Conservation (phyloP, 2,797 vertebrate genomes). For the Coreius guichenoti region DNA sequence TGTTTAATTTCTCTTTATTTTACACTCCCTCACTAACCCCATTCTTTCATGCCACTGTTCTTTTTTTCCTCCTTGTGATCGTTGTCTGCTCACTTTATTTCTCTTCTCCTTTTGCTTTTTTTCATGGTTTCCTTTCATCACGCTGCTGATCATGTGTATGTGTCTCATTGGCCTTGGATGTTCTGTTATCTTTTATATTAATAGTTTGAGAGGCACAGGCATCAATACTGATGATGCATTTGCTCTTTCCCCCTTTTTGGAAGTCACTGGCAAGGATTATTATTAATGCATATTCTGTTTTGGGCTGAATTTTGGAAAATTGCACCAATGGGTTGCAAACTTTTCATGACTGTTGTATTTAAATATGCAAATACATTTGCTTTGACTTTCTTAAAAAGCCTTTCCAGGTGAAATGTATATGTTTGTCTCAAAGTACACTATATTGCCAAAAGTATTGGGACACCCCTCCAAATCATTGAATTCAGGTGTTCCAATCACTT, state of each 20-base stretch:
- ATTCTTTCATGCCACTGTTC: background rate
- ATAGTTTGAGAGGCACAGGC: background rate
- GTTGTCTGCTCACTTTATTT: background rate
- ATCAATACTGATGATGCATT: background rate
- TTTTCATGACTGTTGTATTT: background rate
- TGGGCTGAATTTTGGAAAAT: background rate
- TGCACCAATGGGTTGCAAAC: background rate
- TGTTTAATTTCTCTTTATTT: background rate
- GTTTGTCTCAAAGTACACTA: background rate
- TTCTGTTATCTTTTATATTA: background rate
- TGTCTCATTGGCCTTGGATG: background rate
- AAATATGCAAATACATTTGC: background rate
- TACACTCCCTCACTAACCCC: background rate
- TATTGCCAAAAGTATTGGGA: too few relatives aligned
- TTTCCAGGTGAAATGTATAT: background rate
- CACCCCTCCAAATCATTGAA: too few relatives aligned
- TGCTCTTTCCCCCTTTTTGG: background rate
- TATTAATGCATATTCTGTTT: background rate
- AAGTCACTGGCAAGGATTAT: background rate
- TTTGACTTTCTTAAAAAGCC: background rate
- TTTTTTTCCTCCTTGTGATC: background rate
- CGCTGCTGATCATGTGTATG: background rate
- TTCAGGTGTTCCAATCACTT: too few relatives aligned
- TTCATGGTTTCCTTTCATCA: background rate
- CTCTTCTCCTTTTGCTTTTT: background rate